Evolutionary conservation across 2,797 vertebrate genomes (phyloP).

Genomic region (Danio choprae): DNA sequence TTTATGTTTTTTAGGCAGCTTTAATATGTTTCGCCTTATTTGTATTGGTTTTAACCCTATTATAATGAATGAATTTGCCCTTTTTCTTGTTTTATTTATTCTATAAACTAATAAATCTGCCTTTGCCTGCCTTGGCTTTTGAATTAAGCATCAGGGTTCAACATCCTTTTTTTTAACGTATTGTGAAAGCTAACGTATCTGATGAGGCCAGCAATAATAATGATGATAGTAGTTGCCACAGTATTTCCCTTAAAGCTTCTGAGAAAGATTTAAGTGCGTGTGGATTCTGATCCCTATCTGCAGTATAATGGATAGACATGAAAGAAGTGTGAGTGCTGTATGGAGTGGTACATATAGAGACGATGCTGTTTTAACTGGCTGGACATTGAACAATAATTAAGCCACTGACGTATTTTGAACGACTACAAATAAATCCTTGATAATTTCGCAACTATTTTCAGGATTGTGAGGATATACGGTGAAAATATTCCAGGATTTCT

Average conservation of each 20-base stretch:
- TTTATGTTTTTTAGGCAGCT: conserved; percentile 51
- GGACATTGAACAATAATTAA: conserved; percentile 13
- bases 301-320: background rate
- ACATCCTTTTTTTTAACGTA: conserved; percentile 2
- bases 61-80: conserved; percentile 42
- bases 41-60: conserved; percentile 49
- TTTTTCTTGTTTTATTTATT: conserved; percentile 60
- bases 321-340: background rate
- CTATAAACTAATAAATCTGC: conserved; percentile 57
- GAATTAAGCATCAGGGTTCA: conserved; percentile 35
- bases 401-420: background rate
- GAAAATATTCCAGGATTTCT: conserved; percentile 11
- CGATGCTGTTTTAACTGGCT: conserved; percentile 1
- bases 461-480: background rate
- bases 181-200: conserved; percentile 9
- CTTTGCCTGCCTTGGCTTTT: conserved; percentile 47
- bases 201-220: conserved; percentile 36
- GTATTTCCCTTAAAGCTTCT: conserved; percentile 12
- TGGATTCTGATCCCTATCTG: conserved; percentile 7
- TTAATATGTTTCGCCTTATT: conserved; percentile 55
- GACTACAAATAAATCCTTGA: background rate
- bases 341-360: background rate
- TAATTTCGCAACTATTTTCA: background rate
- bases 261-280: conserved; percentile 8
- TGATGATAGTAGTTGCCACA: conserved; percentile 11